Percentiles rank a stretch among this genome's conserved stretches.
phyloP scores from a whole-genome alignment of 2,113 vertebrate genomes.

The Halcyon senegalensis region DNA sequence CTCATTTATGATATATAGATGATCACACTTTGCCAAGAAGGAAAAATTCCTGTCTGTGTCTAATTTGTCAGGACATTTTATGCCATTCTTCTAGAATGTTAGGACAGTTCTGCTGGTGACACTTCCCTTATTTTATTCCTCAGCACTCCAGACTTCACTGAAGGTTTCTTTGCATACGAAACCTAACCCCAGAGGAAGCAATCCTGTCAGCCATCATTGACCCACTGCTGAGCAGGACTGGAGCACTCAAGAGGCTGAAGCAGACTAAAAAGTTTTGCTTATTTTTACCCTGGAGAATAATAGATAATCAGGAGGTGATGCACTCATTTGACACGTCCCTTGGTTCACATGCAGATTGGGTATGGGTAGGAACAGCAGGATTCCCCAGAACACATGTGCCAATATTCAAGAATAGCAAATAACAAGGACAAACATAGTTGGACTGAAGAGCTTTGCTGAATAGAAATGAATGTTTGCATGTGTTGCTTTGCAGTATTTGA shows the following conservation, averaged over 20 bases:
- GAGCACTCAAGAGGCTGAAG: not conserved
- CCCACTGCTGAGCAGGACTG: not conserved
- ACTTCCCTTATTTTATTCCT: not conserved
- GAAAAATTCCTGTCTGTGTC: not conserved
- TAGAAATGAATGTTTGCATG: not conserved
- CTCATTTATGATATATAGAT: not conserved
- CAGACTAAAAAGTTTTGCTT: not conserved
- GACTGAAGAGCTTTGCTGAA: not conserved
- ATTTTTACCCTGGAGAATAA: constrained; percentile 19
- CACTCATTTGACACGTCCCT: not conserved
- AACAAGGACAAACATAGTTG: constrained; percentile 51
- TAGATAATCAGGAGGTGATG: not conserved
- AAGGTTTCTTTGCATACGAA: not conserved
- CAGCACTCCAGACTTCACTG: not conserved
- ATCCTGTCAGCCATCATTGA: not conserved
- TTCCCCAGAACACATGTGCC: constrained; percentile 65
- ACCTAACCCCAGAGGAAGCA: not conserved
- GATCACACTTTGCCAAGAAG: not conserved
- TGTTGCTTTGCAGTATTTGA: constrained; percentile 25
- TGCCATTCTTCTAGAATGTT: not conserved
- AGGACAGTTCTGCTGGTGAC: not conserved
- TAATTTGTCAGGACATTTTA: not conserved
- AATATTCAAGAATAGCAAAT: constrained; percentile 64
- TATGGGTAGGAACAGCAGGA: constrained; percentile 46
- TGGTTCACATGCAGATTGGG: not conserved